Evolutionary conservation across 2,797 vertebrate species (phyloP).

Genomic region (Phrynocephalus guinanensis): DNA sequence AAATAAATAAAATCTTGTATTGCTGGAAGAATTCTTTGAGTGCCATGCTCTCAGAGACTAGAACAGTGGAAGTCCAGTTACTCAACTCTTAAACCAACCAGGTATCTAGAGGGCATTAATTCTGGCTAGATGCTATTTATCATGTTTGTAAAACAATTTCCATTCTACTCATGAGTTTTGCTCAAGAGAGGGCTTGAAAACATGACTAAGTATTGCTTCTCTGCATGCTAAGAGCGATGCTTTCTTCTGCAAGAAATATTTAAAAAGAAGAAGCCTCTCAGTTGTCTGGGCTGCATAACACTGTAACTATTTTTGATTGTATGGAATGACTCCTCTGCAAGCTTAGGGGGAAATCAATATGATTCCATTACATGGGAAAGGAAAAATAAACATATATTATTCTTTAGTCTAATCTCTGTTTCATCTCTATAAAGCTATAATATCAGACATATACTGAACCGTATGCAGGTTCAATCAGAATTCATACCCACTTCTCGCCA

Average conservation of each 20-base stretch:
- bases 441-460: not conserved
- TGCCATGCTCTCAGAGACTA: constrained; percentile 14
- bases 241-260: constrained; percentile 8
- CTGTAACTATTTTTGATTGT: not conserved
- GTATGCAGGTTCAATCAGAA: not conserved
- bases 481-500: no score
- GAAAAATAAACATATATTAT: constrained; percentile 14
- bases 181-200: constrained; percentile 44
- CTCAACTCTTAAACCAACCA: constrained; percentile 16
- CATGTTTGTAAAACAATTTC: constrained; percentile 15
- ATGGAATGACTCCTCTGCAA: not conserved
- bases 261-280: not conserved
- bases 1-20: not conserved
- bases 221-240: not conserved
- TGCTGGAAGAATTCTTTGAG: constrained; percentile 48
- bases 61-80: constrained; percentile 33
- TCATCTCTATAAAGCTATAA: not conserved
- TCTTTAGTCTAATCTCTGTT: constrained; percentile 8
- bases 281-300: not conserved
- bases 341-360: not conserved
- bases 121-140: constrained; percentile 38
- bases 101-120: constrained; percentile 25
- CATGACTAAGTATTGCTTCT: not conserved
- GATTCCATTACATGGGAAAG: constrained; percentile 19
- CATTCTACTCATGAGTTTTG: constrained; percentile 46